Conservation (phyloP, 23 tunicate genomes). For the Ascidia mentula region DNA sequence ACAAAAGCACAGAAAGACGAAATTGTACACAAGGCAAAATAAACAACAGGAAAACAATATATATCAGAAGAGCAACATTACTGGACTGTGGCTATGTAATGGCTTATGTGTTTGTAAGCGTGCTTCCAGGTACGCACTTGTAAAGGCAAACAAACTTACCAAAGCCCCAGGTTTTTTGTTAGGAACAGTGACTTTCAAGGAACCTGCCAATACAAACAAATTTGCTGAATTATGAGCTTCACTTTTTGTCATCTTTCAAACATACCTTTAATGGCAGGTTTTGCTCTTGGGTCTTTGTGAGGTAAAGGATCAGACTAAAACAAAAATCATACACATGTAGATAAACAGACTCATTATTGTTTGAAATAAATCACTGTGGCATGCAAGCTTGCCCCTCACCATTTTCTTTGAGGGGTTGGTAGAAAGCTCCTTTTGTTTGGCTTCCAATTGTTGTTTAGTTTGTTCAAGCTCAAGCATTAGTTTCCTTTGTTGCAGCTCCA, state of each 20-base stretch:
- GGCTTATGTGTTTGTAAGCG: neutral
- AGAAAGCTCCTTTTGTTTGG: constrained; percentile 28
- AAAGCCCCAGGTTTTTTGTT: neutral
- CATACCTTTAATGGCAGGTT: neutral
- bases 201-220: neutral
- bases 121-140: neutral
- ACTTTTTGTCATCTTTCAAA: neutral
- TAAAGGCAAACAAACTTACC: neutral
- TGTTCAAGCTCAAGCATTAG: constrained; percentile 78
- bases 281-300: neutral
- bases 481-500: constrained; percentile 79
- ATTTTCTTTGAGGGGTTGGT: neutral
- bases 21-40: no score
- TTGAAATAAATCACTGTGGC: no score
- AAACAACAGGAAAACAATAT: neutral
- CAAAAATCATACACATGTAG: neutral
- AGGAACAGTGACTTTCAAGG: neutral
- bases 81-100: neutral
- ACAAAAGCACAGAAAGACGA: no score
- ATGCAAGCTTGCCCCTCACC: no score
- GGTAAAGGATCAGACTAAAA: neutral
- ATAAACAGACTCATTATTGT: neutral
- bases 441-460: constrained; percentile 72
- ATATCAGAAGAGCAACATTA: neutral
- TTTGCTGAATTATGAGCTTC: neutral